A percentile compares a stretch with the other conserved stretches of the same genome.
Conservation (phyloP, 2,113 vertebrate genomes). For the Corythornis madagascariensis region DNA sequence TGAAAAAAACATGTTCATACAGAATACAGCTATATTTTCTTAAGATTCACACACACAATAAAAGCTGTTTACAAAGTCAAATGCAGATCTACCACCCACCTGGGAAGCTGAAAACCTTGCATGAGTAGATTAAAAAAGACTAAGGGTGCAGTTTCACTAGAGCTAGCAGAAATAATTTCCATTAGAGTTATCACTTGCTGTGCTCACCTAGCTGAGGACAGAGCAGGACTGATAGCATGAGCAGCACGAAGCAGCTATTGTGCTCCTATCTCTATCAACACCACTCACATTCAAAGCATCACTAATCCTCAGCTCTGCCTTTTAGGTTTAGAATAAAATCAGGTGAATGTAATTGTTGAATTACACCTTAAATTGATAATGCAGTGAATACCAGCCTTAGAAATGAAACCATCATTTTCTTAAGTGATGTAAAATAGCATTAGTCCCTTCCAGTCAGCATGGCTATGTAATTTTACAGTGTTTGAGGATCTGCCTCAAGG, state of each 20-base stretch:
- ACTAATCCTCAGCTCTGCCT: background rate
- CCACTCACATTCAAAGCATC: background rate
- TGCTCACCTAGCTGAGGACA: background rate
- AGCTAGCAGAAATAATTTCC: slow-evolving; percentile 10
- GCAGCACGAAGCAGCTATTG: background rate
- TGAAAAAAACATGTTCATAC: background rate
- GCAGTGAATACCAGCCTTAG: background rate
- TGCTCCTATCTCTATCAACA: background rate
- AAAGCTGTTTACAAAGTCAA: background rate
- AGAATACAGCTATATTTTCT: background rate
- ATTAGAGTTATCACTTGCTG: background rate
- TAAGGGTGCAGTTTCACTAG: background rate
- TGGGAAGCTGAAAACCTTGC: background rate
- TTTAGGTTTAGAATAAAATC: background rate
- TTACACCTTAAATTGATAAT: slow-evolving; percentile 17
- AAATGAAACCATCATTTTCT: slow-evolving; percentile 10
- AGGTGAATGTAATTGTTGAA: background rate
- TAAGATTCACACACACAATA: background rate
- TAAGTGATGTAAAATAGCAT: background rate
- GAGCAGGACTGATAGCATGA: background rate
- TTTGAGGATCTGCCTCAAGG: background rate
- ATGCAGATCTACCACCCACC: background rate
- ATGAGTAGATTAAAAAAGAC: background rate
- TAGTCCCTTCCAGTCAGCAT: background rate
- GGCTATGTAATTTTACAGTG: background rate